These are phyloP conservation scores for Lathronympha strigana DNA, from an alignment of 2,888 invertebrate genomes.

Conservation along the genomic window DNA sequence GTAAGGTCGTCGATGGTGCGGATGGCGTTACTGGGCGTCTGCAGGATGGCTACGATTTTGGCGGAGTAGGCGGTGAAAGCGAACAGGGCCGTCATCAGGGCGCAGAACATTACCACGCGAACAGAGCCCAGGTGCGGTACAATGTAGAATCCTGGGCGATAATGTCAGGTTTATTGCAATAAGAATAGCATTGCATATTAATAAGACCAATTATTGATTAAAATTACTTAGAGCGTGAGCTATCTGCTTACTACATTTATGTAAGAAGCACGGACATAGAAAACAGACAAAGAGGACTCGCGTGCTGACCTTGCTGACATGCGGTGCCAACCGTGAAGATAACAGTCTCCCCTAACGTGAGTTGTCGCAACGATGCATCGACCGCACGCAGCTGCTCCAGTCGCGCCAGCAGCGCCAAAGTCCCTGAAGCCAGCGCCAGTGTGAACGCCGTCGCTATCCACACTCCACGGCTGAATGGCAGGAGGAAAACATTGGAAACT, in stretches of 20 bases:
- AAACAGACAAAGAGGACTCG: too few relatives aligned
- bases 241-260: too few relatives aligned
- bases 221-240: too few relatives aligned
- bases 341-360: constrained; percentile 72
- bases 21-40: constrained; percentile 85
- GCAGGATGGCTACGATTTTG: constrained; percentile 86
- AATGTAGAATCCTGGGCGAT: constrained; percentile 73
- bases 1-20: constrained; percentile 81
- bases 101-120: constrained; percentile 82
- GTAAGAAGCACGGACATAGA: too few relatives aligned
- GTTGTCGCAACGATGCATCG: constrained; percentile 26
- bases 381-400: neutral
- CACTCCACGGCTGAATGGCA: constrained; percentile 84
- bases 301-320: constrained; percentile 87
- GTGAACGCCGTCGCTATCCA: constrained; percentile 72
- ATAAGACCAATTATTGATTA: too few relatives aligned
- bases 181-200: too few relatives aligned
- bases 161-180: too few relatives aligned
- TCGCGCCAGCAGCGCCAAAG: neutral
- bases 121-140: constrained; percentile 76
- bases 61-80: constrained; percentile 87
- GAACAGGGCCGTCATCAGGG: constrained; percentile 83
- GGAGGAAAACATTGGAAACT: constrained; percentile 84
- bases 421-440: constrained; percentile 48
- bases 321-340: constrained; percentile 83